Conservation (phyloP, 2,888 invertebrate species). For the Fabriciana adippe region DNA sequence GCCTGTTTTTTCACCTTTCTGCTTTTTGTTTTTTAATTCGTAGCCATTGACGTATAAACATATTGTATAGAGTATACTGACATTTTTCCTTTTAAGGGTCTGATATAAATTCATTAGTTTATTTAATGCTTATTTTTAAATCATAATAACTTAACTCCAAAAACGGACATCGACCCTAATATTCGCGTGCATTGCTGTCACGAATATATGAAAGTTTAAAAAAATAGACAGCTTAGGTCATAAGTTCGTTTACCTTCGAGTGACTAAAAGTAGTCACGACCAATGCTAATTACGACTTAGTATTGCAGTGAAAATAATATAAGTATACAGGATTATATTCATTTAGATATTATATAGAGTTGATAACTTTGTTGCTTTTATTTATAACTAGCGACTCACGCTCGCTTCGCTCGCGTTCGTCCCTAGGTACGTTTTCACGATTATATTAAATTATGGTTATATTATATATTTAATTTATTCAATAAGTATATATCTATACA, state of each 20-base stretch:
- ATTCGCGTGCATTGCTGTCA: slow-evolving; percentile 65
- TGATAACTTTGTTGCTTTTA: too few species aligned
- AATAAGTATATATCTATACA: too few species aligned
- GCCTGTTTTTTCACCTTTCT: slow-evolving; percentile 66
- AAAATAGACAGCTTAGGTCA: slow-evolving; percentile 34
- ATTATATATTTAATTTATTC: too few species aligned
- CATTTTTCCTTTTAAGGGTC: slow-evolving; percentile 25
- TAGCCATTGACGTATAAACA: slow-evolving; percentile 25
- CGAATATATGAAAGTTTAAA: slow-evolving; percentile 60
- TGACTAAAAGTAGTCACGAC: neutral
- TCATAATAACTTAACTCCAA: neutral
- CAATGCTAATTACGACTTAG: neutral
- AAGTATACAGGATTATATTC: too few species aligned
- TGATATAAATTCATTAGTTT: neutral
- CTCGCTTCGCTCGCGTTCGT: too few species aligned
- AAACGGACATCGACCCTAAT: slow-evolving; percentile 58
- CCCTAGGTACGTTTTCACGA: too few species aligned
- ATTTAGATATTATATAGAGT: too few species aligned
- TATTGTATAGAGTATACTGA: slow-evolving; percentile 23
- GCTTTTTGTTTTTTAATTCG: slow-evolving; percentile 56
- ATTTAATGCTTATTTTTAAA: neutral
- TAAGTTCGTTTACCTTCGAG: slow-evolving; percentile 11
- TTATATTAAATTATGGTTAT: too few species aligned
- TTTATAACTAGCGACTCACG: too few species aligned
- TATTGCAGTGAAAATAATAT: neutral